Conservation (phyloP, 2,797 vertebrate species). For the Pseudochaenichthys georgianus region DNA sequence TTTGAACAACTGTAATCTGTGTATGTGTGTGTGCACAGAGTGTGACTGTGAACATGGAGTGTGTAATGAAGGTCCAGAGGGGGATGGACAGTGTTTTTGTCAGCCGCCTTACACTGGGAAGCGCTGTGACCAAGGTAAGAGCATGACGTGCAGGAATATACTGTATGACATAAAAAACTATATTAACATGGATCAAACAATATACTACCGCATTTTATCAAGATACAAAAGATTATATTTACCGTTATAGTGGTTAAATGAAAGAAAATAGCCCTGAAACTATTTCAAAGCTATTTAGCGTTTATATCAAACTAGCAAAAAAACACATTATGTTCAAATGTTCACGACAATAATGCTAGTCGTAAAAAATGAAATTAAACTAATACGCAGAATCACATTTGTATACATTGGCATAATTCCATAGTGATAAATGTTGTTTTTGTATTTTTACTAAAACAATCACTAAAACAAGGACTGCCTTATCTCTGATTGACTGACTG, state of each 20-base stretch:
- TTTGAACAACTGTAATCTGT: not conserved
- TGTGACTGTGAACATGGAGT: constrained; percentile 90
- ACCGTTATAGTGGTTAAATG: no score
- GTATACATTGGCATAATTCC: not conserved
- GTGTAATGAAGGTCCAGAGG: constrained; percentile 85
- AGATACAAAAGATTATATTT: no score
- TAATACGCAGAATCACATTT: not conserved
- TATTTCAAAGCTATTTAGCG: no score
- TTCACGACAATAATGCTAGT: not conserved
- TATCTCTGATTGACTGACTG: not conserved
- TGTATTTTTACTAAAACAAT: not conserved
- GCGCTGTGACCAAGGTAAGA: constrained; percentile 89
- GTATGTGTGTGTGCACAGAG: constrained; percentile 71
- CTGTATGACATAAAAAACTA: not conserved
- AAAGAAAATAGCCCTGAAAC: no score
- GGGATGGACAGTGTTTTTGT: constrained; percentile 91
- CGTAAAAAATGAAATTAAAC: not conserved
- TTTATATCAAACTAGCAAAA: no score
- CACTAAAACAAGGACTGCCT: not conserved
- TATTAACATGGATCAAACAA: not conserved
- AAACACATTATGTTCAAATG: not conserved
- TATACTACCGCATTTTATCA: no score
- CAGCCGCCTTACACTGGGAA: constrained; percentile 90
- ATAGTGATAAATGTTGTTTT: not conserved
- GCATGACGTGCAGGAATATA: not conserved